Evolutionary conservation across 2,888 invertebrate genomes (phyloP).

Genomic region (Phrixothrix hirtus): DNA sequence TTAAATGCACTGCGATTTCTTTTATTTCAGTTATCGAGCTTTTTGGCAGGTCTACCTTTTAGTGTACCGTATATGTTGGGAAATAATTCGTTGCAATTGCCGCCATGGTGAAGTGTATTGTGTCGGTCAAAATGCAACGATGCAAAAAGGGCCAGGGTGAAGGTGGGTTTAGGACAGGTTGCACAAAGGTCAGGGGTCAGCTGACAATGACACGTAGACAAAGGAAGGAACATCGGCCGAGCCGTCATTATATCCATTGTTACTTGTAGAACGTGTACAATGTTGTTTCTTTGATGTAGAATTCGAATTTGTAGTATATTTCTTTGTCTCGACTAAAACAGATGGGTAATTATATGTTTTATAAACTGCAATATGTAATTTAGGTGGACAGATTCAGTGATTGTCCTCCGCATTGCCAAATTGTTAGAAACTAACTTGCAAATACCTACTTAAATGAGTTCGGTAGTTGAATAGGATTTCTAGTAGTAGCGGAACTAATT

Average conservation of each 20-base stretch:
- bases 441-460: constrained; percentile 19
- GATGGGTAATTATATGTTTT: constrained; percentile 27
- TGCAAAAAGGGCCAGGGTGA: constrained; percentile 50
- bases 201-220: constrained; percentile 81
- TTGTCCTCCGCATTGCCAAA: neutral
- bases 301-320: constrained; percentile 28
- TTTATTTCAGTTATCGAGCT: no score
- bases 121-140: constrained; percentile 57
- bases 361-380: constrained; percentile 27
- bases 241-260: constrained; percentile 52
- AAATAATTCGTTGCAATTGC: constrained; percentile 30
- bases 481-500: constrained; percentile 26
- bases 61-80: no score
- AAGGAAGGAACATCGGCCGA: constrained; percentile 65
- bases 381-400: neutral
- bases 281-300: constrained; percentile 46
- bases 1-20: no score
- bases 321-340: constrained; percentile 28
- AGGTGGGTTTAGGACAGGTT: constrained; percentile 48
- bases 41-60: no score
- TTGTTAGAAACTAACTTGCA: constrained; percentile 15
- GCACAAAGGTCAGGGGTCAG: constrained; percentile 53
- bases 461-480: constrained; percentile 19
- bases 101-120: constrained; percentile 47
- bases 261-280: constrained; percentile 45